Evolutionary conservation across 1,140 invertebrate genomes (phyloP).

Genomic region (Cyrtorhinus lividipennis): DNA sequence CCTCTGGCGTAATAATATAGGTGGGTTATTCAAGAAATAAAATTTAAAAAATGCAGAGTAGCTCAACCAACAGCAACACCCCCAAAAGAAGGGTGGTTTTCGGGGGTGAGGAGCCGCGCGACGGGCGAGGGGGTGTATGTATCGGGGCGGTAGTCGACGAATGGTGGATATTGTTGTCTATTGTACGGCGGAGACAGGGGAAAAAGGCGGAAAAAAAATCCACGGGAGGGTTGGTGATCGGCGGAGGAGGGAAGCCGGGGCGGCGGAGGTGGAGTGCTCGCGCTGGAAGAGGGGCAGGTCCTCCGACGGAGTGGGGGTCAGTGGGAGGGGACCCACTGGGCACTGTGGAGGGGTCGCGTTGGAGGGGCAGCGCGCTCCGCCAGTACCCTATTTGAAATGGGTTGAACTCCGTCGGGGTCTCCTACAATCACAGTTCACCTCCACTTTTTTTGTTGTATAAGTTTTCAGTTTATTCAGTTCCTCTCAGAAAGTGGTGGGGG

Average conservation of each 20-base stretch:
- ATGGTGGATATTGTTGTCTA: conserved; percentile 4
- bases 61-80: too few relatives aligned
- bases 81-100: too few relatives aligned
- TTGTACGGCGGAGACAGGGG: neutral
- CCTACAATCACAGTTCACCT: conserved; percentile 4
- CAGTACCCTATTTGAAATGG: conserved; percentile 13
- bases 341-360: neutral
- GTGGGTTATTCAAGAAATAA: too few relatives aligned
- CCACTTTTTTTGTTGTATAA: conserved; percentile 15
- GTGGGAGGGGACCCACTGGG: neutral
- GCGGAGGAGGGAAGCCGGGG: neutral
- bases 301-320: neutral
- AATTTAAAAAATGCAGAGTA: too few relatives aligned
- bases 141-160: neutral
- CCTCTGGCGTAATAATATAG: too few relatives aligned
- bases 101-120: neutral
- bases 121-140: neutral
- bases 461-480: conserved; percentile 13
- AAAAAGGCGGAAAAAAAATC: neutral
- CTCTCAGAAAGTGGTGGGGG: conserved; percentile 9
- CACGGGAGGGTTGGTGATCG: neutral
- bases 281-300: neutral
- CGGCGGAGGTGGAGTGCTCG: too few relatives aligned
- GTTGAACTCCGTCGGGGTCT: conserved; percentile 4
- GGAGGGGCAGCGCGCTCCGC: neutral